phyloP scores from a whole-genome alignment of 2,113 vertebrate species.

The Sisor rabdophorus region DNA sequence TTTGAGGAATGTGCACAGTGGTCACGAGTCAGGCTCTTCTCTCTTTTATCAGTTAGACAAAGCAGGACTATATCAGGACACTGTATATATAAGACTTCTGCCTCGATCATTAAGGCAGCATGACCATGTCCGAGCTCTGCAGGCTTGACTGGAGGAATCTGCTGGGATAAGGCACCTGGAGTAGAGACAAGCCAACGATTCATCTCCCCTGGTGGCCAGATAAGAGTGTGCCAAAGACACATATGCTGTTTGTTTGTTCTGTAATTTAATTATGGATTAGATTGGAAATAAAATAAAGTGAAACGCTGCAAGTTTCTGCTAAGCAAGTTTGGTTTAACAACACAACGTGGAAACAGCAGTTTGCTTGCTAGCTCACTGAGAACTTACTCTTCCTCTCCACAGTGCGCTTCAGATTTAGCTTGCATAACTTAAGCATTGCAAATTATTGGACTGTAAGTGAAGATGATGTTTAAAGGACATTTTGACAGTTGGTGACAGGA shows the following conservation, averaged over 20 bases:
- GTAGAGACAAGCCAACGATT: slow-evolving; percentile 38
- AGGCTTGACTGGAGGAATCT: slow-evolving; percentile 24
- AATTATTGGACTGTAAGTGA: slow-evolving; percentile 15
- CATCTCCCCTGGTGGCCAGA: slow-evolving; percentile 62
- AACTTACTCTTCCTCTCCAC: slow-evolving; percentile 52
- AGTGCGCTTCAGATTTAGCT: slow-evolving; percentile 36
- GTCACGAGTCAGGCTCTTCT: slow-evolving; percentile 7
- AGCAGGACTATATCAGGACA: slow-evolving; percentile 15
- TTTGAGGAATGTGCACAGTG: slow-evolving; percentile 16
- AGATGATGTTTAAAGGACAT: not conserved
- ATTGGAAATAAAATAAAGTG: slow-evolving; percentile 57
- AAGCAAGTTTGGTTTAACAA: slow-evolving; percentile 54
- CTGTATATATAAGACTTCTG: slow-evolving; percentile 28
- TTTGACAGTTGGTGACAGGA: not conserved
- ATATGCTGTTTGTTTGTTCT: slow-evolving; percentile 56
- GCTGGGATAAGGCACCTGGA: slow-evolving; percentile 43
- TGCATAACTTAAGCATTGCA: not conserved
- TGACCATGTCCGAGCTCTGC: not conserved
- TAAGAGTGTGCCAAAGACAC: slow-evolving; percentile 52
- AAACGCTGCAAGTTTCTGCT: slow-evolving; percentile 52
- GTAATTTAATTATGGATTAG: slow-evolving; percentile 57
- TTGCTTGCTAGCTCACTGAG: slow-evolving; percentile 48
- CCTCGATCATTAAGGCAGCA: slow-evolving; percentile 10
- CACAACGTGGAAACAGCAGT: slow-evolving; percentile 63
- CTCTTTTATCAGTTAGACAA: slow-evolving; percentile 11